Conservation (phyloP, 2,113 vertebrate species). For the Chiloscyllium plagiosum region DNA sequence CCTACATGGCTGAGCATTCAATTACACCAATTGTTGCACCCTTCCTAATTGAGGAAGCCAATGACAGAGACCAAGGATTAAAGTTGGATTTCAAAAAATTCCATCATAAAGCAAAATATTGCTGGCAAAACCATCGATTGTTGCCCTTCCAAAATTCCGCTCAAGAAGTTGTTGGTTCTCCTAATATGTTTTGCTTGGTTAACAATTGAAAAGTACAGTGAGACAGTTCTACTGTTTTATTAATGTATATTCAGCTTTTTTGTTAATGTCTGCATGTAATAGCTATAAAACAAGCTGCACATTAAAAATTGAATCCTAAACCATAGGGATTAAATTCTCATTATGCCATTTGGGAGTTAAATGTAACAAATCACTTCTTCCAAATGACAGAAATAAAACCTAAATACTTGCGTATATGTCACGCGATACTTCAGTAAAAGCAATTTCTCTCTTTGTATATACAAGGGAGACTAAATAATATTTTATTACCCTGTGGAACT, state of each 20-base stretch:
- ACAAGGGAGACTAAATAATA: background rate
- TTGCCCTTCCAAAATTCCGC: background rate
- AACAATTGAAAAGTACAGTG: background rate
- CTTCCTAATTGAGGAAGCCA: background rate
- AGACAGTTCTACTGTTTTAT: background rate
- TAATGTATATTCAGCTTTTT: background rate
- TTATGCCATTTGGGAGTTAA: constrained; percentile 5
- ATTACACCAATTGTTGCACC: background rate
- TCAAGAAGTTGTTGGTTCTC: background rate
- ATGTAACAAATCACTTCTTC: background rate
- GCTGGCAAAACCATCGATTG: background rate
- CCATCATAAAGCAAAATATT: background rate
- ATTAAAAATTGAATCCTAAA: background rate
- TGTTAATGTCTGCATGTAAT: background rate
- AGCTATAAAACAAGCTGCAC: background rate
- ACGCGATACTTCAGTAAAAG: background rate
- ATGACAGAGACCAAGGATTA: background rate
- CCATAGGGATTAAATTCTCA: background rate
- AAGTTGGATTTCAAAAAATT: background rate
- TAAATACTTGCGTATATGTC: background rate
- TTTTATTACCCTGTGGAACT: background rate
- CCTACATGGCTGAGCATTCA: background rate
- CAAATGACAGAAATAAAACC: background rate
- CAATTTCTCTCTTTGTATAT: background rate
- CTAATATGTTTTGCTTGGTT: background rate